Base-by-base conservation (phyloP, 2,888 invertebrate genomes). In the Netelia fuscicornis region DNA sequence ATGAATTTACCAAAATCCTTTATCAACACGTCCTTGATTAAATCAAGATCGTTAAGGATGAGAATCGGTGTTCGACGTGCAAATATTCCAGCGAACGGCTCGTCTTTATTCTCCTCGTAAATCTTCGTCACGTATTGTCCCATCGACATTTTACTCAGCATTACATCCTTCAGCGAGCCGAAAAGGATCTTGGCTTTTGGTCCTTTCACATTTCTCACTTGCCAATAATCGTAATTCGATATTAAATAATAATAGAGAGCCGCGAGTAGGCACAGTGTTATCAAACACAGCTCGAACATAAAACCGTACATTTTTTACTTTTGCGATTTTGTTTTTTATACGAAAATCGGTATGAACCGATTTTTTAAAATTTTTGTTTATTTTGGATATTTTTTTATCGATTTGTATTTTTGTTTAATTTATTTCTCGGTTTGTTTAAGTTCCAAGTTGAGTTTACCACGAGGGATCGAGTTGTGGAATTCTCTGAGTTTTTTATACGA, bases 141-240 rank as follows among this genome's bases (percentile, higher is more conserved):
- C 20, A 85, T 23, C 11, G 71, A 77, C 17, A 42, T 48, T 62
- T 75, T 81, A 52, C 20, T 48, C 9, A 72, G 13, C 1, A 83
- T 25, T 1, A 85, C 10, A 23, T 85, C 88, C 1, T 92, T 91
- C 62, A 92, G 88, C 77, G 91, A 94, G 1, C 94, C 94, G 5
- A 90, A 88, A 0, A 94, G 80, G 0, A 90, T 54, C 2, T 65
- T 85, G 0, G 94, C 94, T 65, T 89, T 88, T 0, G 93, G 93
- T 17, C 92, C 92, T 0, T 92, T 91, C 2, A 94, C 91, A 0
- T 91, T 90, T 0, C 91, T 89, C 64, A 92, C 92, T 52, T 90
- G 89, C 94, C 94, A 94, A 84, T 93, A 92, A 44, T 88, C 87
- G 79, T 91, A 93, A 78, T 92, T 92, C 91, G 92, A 92, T 23